Evolutionary conservation across 37 sponge, comb jelly and placozoan species (phyloP).

Genomic region (Chondrosia reniformis): DNA sequence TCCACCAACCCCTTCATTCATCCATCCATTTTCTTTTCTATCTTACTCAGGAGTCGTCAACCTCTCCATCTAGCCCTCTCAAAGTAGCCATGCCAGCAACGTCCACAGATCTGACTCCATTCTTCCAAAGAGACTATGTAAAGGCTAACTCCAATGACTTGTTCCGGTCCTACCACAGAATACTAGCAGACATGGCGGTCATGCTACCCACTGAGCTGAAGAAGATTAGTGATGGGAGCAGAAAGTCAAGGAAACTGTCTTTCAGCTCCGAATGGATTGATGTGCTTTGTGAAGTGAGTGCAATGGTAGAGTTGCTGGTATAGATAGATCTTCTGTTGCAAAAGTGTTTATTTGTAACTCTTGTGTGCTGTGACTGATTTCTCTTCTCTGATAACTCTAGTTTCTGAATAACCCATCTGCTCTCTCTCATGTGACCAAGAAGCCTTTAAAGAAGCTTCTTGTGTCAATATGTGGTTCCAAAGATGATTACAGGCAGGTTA

Average conservation of each 20-base stretch:
- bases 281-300: conserved; percentile 74
- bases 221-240: conserved; percentile 59
- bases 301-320: too few relatives aligned
- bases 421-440: conserved; percentile 2
- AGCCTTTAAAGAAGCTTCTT: conserved; percentile 48
- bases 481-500: conserved; percentile 67
- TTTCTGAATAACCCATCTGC: background rate
- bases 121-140: conserved; percentile 77
- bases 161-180: conserved; percentile 53
- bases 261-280: conserved; percentile 61
- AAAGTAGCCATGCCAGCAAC: conserved; percentile 29
- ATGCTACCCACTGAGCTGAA: conserved; percentile 61
- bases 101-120: conserved; percentile 71
- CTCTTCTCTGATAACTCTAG: background rate
- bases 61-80: conserved; percentile 17
- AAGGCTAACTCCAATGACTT: conserved; percentile 65
- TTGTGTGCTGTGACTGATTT: too few relatives aligned
- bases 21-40: background rate
- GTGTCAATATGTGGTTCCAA: conserved; percentile 83
- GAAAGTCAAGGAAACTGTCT: conserved; percentile 8
- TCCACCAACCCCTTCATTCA: background rate
- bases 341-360: too few relatives aligned
- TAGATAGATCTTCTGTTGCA: too few relatives aligned
- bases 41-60: background rate
- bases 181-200: conserved; percentile 69